phyloP scores from a whole-genome alignment of 2,797 vertebrate species.

The Neosilurus hyrtlii region DNA sequence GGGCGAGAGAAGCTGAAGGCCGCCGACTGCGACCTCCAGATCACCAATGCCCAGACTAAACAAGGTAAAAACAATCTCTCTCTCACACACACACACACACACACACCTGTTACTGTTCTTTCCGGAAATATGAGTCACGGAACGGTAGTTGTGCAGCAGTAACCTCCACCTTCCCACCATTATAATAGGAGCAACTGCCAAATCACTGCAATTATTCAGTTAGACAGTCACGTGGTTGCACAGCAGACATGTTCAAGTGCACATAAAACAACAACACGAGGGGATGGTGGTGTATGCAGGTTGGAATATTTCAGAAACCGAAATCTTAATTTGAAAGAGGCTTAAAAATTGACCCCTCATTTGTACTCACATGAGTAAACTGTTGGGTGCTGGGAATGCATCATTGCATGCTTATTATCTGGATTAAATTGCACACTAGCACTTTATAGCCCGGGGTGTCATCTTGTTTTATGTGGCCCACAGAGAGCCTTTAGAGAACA shows the following conservation, averaged over 20 bases:
- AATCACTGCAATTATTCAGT: too few species aligned
- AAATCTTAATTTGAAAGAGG: not conserved
- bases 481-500: too few species aligned
- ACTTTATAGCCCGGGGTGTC: too few species aligned
- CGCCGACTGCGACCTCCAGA: conserved; percentile 92
- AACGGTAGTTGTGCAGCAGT: not conserved
- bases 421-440: too few species aligned
- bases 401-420: too few species aligned
- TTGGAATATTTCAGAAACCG: not conserved
- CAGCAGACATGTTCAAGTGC: not conserved
- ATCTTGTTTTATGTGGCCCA: too few species aligned
- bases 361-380: too few species aligned
- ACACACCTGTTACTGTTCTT: not conserved
- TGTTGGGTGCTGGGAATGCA: too few species aligned
- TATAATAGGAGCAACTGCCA: not conserved
- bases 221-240: not conserved
- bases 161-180: not conserved
- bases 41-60: conserved; percentile 94
- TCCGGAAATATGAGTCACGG: not conserved
- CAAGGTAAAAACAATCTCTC: conserved; percentile 79
- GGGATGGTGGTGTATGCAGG: not conserved
- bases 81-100: not conserved
- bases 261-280: not conserved
- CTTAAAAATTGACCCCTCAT: too few species aligned
- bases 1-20: conserved; percentile 90